A percentile compares a stretch with the other conserved stretches of the same genome.
phyloP scores from a whole-genome alignment of 2,888 invertebrate species.

The Molorchus minor region DNA sequence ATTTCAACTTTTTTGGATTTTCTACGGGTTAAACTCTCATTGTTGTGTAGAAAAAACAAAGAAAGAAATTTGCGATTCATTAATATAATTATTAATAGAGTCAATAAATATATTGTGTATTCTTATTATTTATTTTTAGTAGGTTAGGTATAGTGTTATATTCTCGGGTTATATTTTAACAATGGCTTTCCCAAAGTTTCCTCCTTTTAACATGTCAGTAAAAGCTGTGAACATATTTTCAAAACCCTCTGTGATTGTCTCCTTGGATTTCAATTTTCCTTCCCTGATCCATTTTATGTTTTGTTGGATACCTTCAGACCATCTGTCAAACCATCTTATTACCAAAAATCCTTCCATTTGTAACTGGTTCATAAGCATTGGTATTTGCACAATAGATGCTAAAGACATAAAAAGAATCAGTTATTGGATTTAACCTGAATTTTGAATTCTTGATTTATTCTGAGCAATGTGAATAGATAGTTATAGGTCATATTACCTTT shows the following conservation, averaged over 20 bases:
- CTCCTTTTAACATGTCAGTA: slow-evolving; percentile 39
- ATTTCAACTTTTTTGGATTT: too few species aligned
- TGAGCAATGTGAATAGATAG: not conserved
- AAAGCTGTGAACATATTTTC: slow-evolving; percentile 59
- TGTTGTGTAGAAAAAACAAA: too few species aligned
- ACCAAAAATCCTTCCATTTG: slow-evolving; percentile 45
- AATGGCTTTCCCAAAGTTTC: slow-evolving; percentile 44
- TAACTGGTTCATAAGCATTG: slow-evolving; percentile 38
- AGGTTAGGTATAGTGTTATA: too few species aligned
- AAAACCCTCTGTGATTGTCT: slow-evolving; percentile 71
- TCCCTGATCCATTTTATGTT: slow-evolving; percentile 71
- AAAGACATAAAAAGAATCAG: slow-evolving; percentile 17
- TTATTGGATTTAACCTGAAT: not conserved
- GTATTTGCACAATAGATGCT: slow-evolving; percentile 34
- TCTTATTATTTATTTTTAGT: too few species aligned
- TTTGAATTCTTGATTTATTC: not conserved
- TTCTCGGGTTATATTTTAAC: slow-evolving; percentile 54
- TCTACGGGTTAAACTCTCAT: too few species aligned
- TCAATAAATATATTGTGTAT: too few species aligned
- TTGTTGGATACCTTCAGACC: slow-evolving; percentile 70
- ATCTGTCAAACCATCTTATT: slow-evolving; percentile 59
- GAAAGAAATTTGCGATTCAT: too few species aligned
- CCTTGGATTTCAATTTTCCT: slow-evolving; percentile 75
- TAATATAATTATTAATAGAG: too few species aligned
- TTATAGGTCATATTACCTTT: slow-evolving; percentile 34